Base-by-base conservation (phyloP, 2,888 invertebrate genomes). In the Neocrepidodera transversa region DNA sequence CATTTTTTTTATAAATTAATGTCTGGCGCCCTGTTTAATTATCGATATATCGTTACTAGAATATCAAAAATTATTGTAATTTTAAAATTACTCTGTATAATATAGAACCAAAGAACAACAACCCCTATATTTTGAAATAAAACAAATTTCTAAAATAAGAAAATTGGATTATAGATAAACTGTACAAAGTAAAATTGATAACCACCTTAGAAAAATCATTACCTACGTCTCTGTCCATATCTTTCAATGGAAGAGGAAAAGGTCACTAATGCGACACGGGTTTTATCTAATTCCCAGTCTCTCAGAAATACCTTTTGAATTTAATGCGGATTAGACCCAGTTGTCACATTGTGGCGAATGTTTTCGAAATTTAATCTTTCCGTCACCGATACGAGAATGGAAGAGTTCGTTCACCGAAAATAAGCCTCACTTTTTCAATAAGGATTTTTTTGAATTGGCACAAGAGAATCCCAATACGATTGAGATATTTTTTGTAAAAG, bases 321-420 rank as follows among this genome's bases (percentile, higher is more conserved):
- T 54, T 54, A 54, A 54, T 54, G 54, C 54, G 54, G 54, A 54
- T 54, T 54, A 54, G 54, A 54, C 54, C 45, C 54, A 42, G 54
- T 54, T 54, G 54, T 54, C 54, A 45, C 54, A 54, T 54, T 54
- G 47, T 54, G 54, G 54, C 26, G 54, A 54, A 54, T 54, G 54
- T 54, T 54, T 54, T 54, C 54, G 54, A 54, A 54, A 54, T 54
- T 54, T 54, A 54, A 54, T 54, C 54, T 54, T 54, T 47, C 54
- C 45, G 45, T 54, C 45, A 54, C 54, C 45, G 54, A 54, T 54
- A 45, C 11, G 14, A 45, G 45, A 54, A 45, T 53, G 23, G 16
- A 36, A n/a, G 14, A 54, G 54, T 54, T 54, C 54, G 26, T 45
- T 42, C 45, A 54, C 54, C 54, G 54, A 42, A 42, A 53, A 53